Conservation (phyloP, 2,888 invertebrate genomes). For the Hirudinaria manillensis region DNA sequence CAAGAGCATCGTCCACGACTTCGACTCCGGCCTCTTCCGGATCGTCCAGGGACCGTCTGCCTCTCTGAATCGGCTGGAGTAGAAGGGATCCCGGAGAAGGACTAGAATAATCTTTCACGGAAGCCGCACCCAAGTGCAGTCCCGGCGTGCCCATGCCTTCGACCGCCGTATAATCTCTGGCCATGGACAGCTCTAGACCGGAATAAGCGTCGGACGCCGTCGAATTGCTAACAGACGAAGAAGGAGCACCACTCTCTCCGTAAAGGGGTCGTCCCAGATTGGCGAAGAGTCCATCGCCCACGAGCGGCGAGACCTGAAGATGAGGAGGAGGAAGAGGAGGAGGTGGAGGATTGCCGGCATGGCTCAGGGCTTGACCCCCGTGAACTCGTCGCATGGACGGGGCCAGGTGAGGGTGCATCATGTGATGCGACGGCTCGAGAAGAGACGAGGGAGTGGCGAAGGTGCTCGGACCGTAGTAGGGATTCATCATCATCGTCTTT, state of each 20-base stretch:
- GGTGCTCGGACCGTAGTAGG: constrained; percentile 29
- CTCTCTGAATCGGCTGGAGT: constrained; percentile 1
- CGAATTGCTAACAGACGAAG: neutral
- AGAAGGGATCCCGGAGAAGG: neutral
- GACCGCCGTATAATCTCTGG: neutral
- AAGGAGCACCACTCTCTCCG: neutral
- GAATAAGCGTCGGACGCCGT: neutral
- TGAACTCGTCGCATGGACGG: neutral
- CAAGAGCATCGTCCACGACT: neutral
- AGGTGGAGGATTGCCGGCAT: neutral
- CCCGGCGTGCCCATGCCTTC: constrained; percentile 2
- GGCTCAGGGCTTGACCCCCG: neutral
- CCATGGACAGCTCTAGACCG: neutral
- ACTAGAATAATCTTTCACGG: constrained; percentile 22
- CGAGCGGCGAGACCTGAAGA: neutral
- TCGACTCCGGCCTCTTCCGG: neutral
- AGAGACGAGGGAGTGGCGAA: constrained; percentile 25
- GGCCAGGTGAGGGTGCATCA: constrained; percentile 25
- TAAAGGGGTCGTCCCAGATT: constrained; percentile 9
- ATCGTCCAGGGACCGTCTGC: neutral
- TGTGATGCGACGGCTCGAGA: constrained; percentile 20
- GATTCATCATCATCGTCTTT: constrained; percentile 28
- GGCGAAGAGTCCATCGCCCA: neutral
- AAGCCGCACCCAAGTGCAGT: neutral
- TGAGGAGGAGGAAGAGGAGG: neutral